These are phyloP conservation scores for Labrus mixtus DNA, from an alignment of 2,113 vertebrate species.

Conservation along the genomic window DNA sequence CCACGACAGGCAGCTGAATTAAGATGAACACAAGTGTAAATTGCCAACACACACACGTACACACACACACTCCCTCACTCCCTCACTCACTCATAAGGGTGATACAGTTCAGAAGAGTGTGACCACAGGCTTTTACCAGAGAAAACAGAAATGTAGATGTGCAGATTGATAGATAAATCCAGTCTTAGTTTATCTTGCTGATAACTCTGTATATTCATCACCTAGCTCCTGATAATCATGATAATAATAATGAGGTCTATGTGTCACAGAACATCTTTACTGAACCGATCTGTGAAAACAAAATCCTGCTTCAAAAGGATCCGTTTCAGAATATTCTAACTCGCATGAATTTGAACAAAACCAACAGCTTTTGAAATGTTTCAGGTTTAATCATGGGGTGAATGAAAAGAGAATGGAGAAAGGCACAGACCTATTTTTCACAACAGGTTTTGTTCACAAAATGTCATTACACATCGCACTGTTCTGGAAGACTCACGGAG, in stretches of 20 bases:
- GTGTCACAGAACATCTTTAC: too few species aligned
- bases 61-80: neutral
- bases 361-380: too few species aligned
- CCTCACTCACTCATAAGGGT: neutral
- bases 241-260: too few species aligned
- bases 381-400: too few species aligned
- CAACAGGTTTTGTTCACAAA: too few species aligned
- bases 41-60: constrained; percentile 13
- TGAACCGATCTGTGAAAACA: too few species aligned
- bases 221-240: too few species aligned
- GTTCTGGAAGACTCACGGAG: neutral
- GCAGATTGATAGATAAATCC: neutral
- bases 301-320: too few species aligned
- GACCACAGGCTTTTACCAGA: neutral
- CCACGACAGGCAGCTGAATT: constrained; percentile 25
- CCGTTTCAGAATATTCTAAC: neutral
- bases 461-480: neutral
- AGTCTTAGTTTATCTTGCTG: neutral
- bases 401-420: too few species aligned
- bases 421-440: too few species aligned
- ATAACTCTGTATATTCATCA: too few species aligned
- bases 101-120: neutral
- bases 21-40: constrained; percentile 58
- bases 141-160: neutral
- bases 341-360: neutral